These are phyloP conservation scores for Muscina levida DNA, from an alignment of 2,888 invertebrate species.

Conservation along the genomic window DNA sequence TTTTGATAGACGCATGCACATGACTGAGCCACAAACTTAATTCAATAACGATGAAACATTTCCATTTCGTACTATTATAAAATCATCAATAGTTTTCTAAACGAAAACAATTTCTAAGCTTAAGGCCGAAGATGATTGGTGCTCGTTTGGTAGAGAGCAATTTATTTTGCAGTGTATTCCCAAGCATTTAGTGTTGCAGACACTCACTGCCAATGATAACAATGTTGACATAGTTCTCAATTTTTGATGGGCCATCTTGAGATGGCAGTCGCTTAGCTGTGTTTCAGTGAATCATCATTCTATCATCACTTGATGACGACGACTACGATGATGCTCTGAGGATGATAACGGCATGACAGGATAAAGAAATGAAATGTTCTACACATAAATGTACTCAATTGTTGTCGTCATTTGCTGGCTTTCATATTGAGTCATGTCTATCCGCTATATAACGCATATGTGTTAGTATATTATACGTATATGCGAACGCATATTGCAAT, in stretches of 20 bases:
- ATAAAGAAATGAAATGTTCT: background rate
- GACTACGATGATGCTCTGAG: background rate
- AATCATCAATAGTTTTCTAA: no score
- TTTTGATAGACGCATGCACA: no score
- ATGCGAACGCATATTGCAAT: slow-evolving; percentile 7
- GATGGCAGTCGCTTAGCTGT: background rate
- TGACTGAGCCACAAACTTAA: no score
- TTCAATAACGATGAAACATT: no score
- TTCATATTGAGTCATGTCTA: no score
- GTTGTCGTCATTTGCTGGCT: background rate
- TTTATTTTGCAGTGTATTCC: no score
- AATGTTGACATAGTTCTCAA: background rate
- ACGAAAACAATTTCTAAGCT: no score
- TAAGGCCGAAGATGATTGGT: no score
- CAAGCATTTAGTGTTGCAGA: no score
- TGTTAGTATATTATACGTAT: background rate
- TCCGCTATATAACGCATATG: background rate
- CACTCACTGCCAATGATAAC: background rate
- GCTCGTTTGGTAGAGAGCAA: no score
- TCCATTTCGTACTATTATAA: no score
- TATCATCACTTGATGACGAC: background rate
- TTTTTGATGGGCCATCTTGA: background rate
- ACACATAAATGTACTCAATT: background rate
- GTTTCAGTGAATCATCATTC: background rate
- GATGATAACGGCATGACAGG: background rate